Evolutionary conservation across 1,140 invertebrate genomes (phyloP).

Genomic region (Calliphora vicina): DNA sequence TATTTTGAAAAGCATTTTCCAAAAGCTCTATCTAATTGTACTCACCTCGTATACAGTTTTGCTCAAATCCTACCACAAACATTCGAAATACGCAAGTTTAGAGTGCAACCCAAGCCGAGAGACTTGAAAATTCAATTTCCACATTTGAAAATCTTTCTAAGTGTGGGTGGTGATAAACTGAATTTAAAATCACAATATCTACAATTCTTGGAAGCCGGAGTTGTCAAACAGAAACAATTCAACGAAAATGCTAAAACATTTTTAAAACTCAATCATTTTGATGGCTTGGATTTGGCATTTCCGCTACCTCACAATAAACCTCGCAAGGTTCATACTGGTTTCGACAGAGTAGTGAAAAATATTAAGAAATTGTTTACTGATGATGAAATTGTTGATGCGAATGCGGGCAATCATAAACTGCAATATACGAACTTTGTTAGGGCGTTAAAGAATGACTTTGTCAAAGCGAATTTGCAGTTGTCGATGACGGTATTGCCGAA

Average conservation of each 20-base stretch:
- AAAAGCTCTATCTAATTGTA: slow-evolving; percentile 66
- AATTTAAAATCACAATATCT: slow-evolving; percentile 49
- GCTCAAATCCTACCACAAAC: slow-evolving; percentile 77
- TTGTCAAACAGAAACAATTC: slow-evolving; percentile 64
- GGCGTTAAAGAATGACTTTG: slow-evolving; percentile 73
- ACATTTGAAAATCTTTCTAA: slow-evolving; percentile 76
- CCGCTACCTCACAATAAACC: slow-evolving; percentile 80
- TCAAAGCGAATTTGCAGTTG: slow-evolving; percentile 70
- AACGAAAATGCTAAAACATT: slow-evolving; percentile 75
- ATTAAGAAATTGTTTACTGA: slow-evolving; percentile 71
- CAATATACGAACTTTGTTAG: slow-evolving; percentile 75
- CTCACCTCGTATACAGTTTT: slow-evolving; percentile 87
- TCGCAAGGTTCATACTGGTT: slow-evolving; percentile 76
- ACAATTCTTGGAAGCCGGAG: slow-evolving; percentile 69
- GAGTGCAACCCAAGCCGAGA: slow-evolving; percentile 72
- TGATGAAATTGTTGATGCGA: slow-evolving; percentile 74
- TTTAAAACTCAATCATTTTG: slow-evolving; percentile 77
- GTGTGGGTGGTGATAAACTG: slow-evolving; percentile 72
- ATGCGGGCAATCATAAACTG: slow-evolving; percentile 75
- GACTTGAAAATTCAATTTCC: slow-evolving; percentile 74
- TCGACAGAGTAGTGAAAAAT: slow-evolving; percentile 64
- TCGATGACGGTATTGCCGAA: slow-evolving; percentile 78
- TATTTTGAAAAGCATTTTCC: neutral
- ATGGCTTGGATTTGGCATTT: slow-evolving; percentile 85
- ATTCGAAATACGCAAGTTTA: slow-evolving; percentile 73